phyloP scores from a whole-genome alignment of 2,113 vertebrate species.

The Albula glossodonta region DNA sequence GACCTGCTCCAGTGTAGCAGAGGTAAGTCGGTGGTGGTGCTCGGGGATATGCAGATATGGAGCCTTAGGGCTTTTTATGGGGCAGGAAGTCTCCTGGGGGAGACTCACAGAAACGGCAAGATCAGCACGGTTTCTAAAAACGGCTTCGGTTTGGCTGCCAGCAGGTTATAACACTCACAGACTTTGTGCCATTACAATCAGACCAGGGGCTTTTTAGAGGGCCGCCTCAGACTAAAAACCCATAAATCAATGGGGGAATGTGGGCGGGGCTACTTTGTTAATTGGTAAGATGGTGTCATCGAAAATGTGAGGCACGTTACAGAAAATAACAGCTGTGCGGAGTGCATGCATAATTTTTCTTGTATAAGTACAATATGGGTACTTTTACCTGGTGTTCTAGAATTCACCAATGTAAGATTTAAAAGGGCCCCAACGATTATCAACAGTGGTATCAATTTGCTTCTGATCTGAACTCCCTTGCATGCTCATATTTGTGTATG shows the following conservation, averaged over 20 bases:
- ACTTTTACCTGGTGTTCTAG: too few relatives aligned
- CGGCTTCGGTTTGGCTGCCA: conserved; percentile 11
- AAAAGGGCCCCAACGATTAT: too few relatives aligned
- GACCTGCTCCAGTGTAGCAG: conserved; percentile 54
- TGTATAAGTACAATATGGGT: too few relatives aligned
- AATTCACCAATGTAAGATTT: too few relatives aligned
- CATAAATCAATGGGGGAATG: background rate
- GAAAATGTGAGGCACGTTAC: too few relatives aligned
- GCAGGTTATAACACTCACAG: conserved; percentile 12
- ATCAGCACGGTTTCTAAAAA: conserved; percentile 33
- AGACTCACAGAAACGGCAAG: background rate
- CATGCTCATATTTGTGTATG: too few relatives aligned
- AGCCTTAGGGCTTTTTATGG: conserved; percentile 23
- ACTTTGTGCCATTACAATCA: background rate
- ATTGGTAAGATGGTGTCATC: background rate
- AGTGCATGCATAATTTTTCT: too few relatives aligned
- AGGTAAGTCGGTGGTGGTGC: conserved; percentile 36
- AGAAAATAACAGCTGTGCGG: too few relatives aligned
- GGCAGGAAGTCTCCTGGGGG: conserved; percentile 6
- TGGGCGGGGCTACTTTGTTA: background rate
- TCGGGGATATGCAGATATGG: conserved; percentile 65
- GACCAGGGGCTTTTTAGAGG: background rate
- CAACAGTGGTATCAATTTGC: too few relatives aligned
- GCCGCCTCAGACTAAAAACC: too few relatives aligned
- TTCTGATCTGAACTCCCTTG: too few relatives aligned